Evolutionary conservation across 2,888 invertebrate species (phyloP), one percentile per base, ranked within the genome.

Genomic region (Limnephilus marmoratus): DNA sequence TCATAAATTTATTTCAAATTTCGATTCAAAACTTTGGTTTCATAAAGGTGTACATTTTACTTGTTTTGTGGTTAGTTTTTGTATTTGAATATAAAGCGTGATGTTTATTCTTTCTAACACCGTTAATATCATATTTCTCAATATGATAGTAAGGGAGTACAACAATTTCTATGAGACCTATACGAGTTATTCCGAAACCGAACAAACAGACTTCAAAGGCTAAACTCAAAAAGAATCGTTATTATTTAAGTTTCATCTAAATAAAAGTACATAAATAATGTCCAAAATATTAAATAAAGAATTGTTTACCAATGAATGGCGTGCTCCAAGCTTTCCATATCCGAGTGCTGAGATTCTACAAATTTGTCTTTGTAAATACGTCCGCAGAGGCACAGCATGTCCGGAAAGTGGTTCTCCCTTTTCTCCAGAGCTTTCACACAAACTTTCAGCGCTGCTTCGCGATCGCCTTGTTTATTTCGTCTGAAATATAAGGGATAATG

Each of bases 331-430:
- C 99, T 98, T 88, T 98, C 98, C 94, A 97, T 97, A 95, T 99
- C 99, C 3, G 97, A 97, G 95, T 99, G 99, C 94, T 98, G 97
- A 85, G 99, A 99, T 96, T 99, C 99, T 18, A 99, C 99, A 96
- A 99, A 99, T 95, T 98, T 99, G 95, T 99, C 99, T 95, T 99
- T 99, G 95, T 99, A 99, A 94, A 99, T 99, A 93, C 99, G 97
- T 0, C 99, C 99, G 94, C 99, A 99, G 3, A 99, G 96, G 94
- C 99, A 99, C 89, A 99, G 95, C 98, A 99, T 99, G 95, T 99
- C 99, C 0, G 99, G 99, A 94, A 99, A 99, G 94, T 98, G 98
- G 95, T 99, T 99, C 95, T 99, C 99, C 95, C 98, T 98, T 95
- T 98, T 98, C 94, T 99, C 98, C 91, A 99, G 96, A 0, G 99